A percentile compares a stretch with the other conserved stretches of the same genome.
These are phyloP conservation scores for Junco hyemalis DNA, from an alignment of 2,113 vertebrate genomes.

Conservation along the genomic window DNA sequence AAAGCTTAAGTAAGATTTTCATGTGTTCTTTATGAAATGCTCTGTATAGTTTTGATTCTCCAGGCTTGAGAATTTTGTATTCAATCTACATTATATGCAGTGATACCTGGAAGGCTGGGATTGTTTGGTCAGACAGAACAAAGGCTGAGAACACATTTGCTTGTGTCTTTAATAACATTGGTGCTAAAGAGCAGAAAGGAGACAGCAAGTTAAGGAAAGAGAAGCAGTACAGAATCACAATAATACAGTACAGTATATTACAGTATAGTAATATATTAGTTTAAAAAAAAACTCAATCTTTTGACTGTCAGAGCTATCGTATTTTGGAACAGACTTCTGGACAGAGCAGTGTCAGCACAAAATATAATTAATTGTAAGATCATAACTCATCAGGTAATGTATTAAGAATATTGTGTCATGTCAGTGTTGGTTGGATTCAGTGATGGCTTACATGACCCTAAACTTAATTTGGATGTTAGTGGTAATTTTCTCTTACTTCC, in stretches of 20 bases:
- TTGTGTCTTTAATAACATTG: neutral
- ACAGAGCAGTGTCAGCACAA: neutral
- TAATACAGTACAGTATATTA: too few relatives aligned
- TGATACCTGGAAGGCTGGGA: neutral
- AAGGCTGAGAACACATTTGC: neutral
- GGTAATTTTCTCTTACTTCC: conserved; percentile 6
- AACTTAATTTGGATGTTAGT: neutral
- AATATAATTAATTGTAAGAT: neutral
- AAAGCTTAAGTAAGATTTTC: neutral
- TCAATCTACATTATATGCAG: neutral
- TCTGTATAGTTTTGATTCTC: neutral
- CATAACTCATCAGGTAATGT: neutral
- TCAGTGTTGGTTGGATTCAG: neutral
- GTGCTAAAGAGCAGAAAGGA: neutral
- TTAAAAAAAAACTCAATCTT: neutral
- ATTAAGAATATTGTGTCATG: neutral
- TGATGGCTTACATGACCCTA: neutral
- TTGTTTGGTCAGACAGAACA: neutral
- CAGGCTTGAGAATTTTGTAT: neutral
- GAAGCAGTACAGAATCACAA: neutral
- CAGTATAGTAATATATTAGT: neutral
- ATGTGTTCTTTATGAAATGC: neutral
- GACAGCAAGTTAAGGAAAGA: neutral
- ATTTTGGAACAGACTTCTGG: neutral
- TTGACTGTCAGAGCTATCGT: neutral